These are phyloP conservation scores for Bombyx mandarina DNA, from an alignment of 1,140 invertebrate genomes.

Conservation along the genomic window DNA sequence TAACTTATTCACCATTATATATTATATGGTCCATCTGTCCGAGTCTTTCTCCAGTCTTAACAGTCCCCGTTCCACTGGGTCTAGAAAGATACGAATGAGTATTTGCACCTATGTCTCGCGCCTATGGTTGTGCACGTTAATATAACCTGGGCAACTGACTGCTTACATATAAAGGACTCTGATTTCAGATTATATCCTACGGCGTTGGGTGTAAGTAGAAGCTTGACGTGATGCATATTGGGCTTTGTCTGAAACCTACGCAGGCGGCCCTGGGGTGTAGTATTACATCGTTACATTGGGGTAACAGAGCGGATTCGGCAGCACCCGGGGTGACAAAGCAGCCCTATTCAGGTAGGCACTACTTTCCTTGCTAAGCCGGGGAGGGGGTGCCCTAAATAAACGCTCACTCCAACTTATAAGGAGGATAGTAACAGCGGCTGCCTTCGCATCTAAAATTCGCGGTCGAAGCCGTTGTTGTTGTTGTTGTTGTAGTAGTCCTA, in stretches of 20 bases:
- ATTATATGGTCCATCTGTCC: no score
- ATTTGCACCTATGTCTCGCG: no score
- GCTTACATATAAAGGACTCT: no score
- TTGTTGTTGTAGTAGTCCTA: no score
- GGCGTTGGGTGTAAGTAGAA: no score
- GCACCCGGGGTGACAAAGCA: neutral
- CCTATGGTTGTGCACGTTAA: no score
- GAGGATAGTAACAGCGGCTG: neutral
- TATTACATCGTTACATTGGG: neutral
- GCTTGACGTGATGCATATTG: neutral
- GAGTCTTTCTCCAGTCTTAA: no score
- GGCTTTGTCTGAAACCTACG: neutral
- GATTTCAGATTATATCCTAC: no score
- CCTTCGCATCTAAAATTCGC: neutral
- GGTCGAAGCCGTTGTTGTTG: neutral
- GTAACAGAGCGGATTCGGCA: neutral
- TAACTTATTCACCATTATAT: no score
- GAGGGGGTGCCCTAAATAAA: neutral
- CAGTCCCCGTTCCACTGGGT: no score
- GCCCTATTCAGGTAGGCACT: slow-evolving; percentile 1
- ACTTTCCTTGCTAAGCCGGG: slow-evolving; percentile 1
- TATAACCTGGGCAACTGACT: no score
- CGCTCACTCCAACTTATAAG: neutral
- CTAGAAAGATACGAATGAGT: no score
- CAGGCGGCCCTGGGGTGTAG: neutral